Evolutionary conservation across 2,888 invertebrate species (phyloP), one percentile per base, ranked within the genome.

Genomic region (Acrocera orbiculus): DNA sequence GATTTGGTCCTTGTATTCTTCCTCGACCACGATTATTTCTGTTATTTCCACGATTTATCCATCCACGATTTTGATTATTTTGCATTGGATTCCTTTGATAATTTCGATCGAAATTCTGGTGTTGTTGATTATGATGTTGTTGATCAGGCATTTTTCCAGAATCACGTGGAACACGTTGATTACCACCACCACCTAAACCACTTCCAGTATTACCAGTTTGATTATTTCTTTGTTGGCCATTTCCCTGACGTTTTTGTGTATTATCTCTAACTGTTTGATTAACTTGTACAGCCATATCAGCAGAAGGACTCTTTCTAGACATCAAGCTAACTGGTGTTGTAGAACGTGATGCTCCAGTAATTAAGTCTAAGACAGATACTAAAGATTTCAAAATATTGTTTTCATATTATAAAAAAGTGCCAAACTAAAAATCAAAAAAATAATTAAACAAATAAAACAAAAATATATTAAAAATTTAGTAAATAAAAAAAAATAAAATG

Each of bases 271-370:
- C 50, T 34, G 50, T 53, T 43, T 53, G 50, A 44, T 49, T 49
- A 23, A 66, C 78, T 63, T 86, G 86, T 28, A 78, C 76, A 41
- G 79, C 76, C 61, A 86, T 81, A 56, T 90, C 89, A 44, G 75
- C 72, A 3, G 85, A 82, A 32, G 86, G 83, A 46, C 86, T 86
- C 60, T 82, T 85, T 49, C 83, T 70, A 42, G 73, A 73, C 23
- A 67, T 63, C 23, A 72, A 64, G 40, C 78, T 75, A 5, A 77
- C 77, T 8, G 86, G 85, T 2, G 85, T 83, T 36, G 76, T 77
- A 33, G 83, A 80, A 35, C 85, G 70, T n/a, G 81, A 82, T 27
- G 67, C 60, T 49, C 64, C 64, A 44, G 60, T 56, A 41, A 63
- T 54, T 52, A 63, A 60, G 50, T 64, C 65, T 56, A 64, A 51